Percentiles rank a stretch among this genome's conserved stretches.
Conservation (phyloP, 2,888 invertebrate species). For the Portevinia maculata region DNA sequence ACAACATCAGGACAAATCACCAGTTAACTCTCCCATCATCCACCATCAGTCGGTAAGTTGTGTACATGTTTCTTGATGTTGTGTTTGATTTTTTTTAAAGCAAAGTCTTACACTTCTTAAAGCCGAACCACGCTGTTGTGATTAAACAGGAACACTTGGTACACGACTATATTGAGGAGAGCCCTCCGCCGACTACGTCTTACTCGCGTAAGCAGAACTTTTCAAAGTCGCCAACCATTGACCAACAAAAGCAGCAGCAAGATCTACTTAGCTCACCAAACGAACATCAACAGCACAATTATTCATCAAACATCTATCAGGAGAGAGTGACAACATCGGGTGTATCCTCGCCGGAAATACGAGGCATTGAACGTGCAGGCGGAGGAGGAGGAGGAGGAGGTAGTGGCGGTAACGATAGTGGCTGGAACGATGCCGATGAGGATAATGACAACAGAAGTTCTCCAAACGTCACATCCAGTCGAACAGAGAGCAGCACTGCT, state of each 20-base stretch:
- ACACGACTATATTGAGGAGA: conserved; percentile 63
- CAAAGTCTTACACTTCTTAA: not conserved
- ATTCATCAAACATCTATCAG: conserved; percentile 54
- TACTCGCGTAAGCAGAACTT: conserved; percentile 48
- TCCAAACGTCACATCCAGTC: conserved; percentile 37
- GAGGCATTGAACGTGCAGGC: conserved; percentile 23
- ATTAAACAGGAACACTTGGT: conserved; percentile 61
- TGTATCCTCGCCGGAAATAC: conserved; percentile 55
- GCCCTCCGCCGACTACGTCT: conserved; percentile 39
- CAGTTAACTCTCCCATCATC: conserved; percentile 42
- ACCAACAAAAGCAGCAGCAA: conserved; percentile 51
- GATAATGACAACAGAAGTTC: conserved; percentile 58
- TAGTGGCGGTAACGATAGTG: conserved; percentile 31
- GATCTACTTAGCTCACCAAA: conserved; percentile 49
- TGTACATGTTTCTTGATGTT: not conserved
- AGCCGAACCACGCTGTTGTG: conserved; percentile 55
- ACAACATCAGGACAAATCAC: conserved; percentile 63
- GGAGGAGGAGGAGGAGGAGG: conserved; percentile 1
- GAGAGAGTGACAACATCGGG: conserved; percentile 49
- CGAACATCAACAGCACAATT: conserved; percentile 54
- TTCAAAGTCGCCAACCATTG: conserved; percentile 49
- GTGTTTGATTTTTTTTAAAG: not conserved
- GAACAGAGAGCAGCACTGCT: conserved; percentile 35
- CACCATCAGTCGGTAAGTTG: conserved; percentile 60
- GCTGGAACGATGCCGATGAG: conserved; percentile 62